A percentile compares a stretch with the other conserved stretches of the same genome.
These are phyloP conservation scores for Drosophila eugracilis DNA, from an alignment of 1,140 invertebrate species.

Conservation along the genomic window DNA sequence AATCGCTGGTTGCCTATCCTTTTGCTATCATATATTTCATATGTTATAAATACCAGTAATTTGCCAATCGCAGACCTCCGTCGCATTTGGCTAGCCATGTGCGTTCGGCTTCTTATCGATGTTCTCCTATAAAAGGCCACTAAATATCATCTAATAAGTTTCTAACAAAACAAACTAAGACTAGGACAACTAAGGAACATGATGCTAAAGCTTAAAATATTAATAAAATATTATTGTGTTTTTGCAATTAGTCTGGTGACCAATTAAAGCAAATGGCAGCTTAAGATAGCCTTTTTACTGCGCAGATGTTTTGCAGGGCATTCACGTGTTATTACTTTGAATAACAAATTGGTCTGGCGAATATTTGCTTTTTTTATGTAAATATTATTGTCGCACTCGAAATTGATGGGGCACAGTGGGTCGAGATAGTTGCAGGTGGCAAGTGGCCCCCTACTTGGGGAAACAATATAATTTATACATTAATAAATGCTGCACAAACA, in stretches of 20 bases:
- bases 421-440: slow-evolving; percentile 2
- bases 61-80: slow-evolving; percentile 61
- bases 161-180: slow-evolving; percentile 1
- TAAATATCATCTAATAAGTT: slow-evolving; percentile 13
- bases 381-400: slow-evolving; percentile 62
- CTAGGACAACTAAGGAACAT: not conserved
- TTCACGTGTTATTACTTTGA: slow-evolving; percentile 36
- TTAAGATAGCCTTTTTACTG: slow-evolving; percentile 35
- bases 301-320: slow-evolving; percentile 40
- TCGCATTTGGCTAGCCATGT: slow-evolving; percentile 41
- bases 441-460: slow-evolving; percentile 13
- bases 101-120: slow-evolving; percentile 53
- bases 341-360: slow-evolving; percentile 67
- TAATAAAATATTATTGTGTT: slow-evolving; percentile 24
- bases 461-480: slow-evolving; percentile 49
- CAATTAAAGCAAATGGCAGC: slow-evolving; percentile 67
- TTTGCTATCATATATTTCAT: slow-evolving; percentile 57
- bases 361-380: slow-evolving; percentile 60
- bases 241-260: slow-evolving; percentile 32
- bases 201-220: not conserved
- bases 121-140: not conserved
- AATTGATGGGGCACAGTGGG: slow-evolving; percentile 49
- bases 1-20: slow-evolving; percentile 35
- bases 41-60: slow-evolving; percentile 58
- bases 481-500: slow-evolving; percentile 62